phyloP scores from a whole-genome alignment of 2,888 invertebrate genomes.

The Mimumesa dahlbomi region DNA sequence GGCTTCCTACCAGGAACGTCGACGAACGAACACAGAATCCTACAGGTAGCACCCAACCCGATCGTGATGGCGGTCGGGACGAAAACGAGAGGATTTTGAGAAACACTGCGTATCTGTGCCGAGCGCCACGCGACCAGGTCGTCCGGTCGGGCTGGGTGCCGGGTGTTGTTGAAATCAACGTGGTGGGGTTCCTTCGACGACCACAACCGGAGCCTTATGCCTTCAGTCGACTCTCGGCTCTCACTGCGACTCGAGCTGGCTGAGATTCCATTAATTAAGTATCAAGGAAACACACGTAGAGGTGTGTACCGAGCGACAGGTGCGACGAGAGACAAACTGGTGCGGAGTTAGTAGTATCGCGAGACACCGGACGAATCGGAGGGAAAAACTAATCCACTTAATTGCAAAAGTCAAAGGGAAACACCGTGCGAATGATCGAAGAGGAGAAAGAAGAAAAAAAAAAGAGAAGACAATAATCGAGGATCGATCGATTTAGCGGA shows the following conservation, averaged over 20 bases:
- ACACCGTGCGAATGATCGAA: no score
- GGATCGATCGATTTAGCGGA: no score
- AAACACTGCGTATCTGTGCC: constrained; percentile 77
- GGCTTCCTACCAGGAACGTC: no score
- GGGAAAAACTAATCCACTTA: no score
- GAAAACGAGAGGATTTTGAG: constrained; percentile 70
- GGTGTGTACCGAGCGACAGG: constrained; percentile 46
- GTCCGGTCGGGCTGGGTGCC: constrained; percentile 74
- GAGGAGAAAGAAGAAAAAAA: no score
- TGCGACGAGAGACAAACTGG: constrained; percentile 11
- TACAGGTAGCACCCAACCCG: background rate
- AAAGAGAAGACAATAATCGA: no score
- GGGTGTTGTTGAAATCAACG: constrained; percentile 77
- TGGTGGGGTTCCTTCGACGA: constrained; percentile 78
- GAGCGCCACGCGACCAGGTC: constrained; percentile 78
- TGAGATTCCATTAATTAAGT: constrained; percentile 73
- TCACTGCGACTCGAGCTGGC: constrained; percentile 74
- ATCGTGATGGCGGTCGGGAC: background rate
- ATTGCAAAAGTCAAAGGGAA: no score
- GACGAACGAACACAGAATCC: background rate
- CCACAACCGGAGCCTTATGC: constrained; percentile 73
- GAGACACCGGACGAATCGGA: no score
- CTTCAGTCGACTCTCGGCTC: constrained; percentile 78
- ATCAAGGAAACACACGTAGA: constrained; percentile 32
- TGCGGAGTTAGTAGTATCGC: no score